Conservation (phyloP, 1,140 invertebrate genomes). For the Nymphalis io region DNA sequence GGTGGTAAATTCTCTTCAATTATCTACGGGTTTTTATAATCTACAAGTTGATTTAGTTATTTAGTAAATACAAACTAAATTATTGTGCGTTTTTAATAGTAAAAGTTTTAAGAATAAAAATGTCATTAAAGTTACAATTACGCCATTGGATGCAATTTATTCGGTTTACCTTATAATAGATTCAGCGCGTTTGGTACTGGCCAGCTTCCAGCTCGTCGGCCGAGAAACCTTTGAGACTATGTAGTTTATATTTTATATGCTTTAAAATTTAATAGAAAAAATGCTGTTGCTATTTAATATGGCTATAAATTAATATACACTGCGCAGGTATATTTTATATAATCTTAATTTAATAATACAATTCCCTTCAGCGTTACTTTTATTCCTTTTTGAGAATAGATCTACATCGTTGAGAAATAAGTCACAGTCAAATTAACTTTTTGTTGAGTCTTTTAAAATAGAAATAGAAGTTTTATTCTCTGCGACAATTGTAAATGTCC, state of each 20-base stretch:
- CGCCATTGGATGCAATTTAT: slow-evolving; percentile 19
- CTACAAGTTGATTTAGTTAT: too few relatives aligned
- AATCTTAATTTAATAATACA: neutral
- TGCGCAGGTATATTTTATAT: too few relatives aligned
- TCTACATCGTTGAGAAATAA: neutral
- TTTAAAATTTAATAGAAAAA: slow-evolving; percentile 4
- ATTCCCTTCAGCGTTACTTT: neutral
- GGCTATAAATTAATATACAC: too few relatives aligned
- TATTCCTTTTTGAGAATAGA: neutral
- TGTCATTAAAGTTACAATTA: slow-evolving; percentile 8
- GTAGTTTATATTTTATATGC: slow-evolving; percentile 24
- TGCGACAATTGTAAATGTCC: neutral
- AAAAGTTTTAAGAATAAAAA: neutral
- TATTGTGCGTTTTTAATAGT: too few relatives aligned
- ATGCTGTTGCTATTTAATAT: too few relatives aligned
- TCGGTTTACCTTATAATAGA: slow-evolving; percentile 22
- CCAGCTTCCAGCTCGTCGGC: slow-evolving; percentile 21
- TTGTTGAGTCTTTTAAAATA: neutral
- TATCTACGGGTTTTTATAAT: too few relatives aligned
- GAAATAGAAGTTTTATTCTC: neutral
- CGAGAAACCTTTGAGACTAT: slow-evolving; percentile 14
- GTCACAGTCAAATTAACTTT: neutral
- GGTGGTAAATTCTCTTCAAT: too few relatives aligned
- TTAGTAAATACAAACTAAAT: too few relatives aligned
- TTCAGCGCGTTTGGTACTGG: slow-evolving; percentile 25